Percentiles rank a stretch among this genome's conserved stretches.
These are phyloP conservation scores for Platalea minor DNA, from an alignment of 2,797 vertebrate genomes.

Conservation along the genomic window DNA sequence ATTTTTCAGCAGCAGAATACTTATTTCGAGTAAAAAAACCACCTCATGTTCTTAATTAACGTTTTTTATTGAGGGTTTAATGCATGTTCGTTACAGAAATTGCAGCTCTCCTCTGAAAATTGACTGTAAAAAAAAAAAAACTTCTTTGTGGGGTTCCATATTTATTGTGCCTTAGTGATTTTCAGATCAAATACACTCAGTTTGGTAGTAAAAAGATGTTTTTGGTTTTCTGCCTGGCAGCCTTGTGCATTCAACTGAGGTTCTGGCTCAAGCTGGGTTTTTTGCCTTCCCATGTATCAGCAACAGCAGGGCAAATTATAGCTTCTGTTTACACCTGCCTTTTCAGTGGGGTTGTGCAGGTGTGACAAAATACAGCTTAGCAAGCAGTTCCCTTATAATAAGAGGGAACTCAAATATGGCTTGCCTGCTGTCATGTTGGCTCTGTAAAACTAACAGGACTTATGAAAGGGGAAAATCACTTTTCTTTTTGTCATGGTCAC, in stretches of 20 bases:
- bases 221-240: slow-evolving; percentile 35
- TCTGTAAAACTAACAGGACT: not conserved
- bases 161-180: slow-evolving; percentile 41
- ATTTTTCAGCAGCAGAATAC: slow-evolving; percentile 27
- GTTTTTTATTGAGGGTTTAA: slow-evolving; percentile 52
- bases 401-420: not conserved
- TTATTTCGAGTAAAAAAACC: not conserved
- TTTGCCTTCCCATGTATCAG: slow-evolving; percentile 9
- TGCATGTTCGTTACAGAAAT: slow-evolving; percentile 46
- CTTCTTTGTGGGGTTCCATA: not conserved
- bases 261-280: slow-evolving; percentile 24
- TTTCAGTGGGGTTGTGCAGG: slow-evolving; percentile 5
- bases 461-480: not conserved
- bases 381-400: not conserved
- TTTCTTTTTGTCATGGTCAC: not conserved
- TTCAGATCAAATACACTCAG: slow-evolving; percentile 10
- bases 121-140: slow-evolving; percentile 3
- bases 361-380: slow-evolving; percentile 34
- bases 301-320: slow-evolving; percentile 46
- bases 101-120: slow-evolving; percentile 14
- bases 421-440: not conserved
- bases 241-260: not conserved
- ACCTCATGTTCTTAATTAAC: slow-evolving; percentile 57
- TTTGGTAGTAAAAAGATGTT: slow-evolving; percentile 3
- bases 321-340: slow-evolving; percentile 38